phyloP scores from a whole-genome alignment of 2,888 invertebrate genomes.

The Parelbella ahira region DNA sequence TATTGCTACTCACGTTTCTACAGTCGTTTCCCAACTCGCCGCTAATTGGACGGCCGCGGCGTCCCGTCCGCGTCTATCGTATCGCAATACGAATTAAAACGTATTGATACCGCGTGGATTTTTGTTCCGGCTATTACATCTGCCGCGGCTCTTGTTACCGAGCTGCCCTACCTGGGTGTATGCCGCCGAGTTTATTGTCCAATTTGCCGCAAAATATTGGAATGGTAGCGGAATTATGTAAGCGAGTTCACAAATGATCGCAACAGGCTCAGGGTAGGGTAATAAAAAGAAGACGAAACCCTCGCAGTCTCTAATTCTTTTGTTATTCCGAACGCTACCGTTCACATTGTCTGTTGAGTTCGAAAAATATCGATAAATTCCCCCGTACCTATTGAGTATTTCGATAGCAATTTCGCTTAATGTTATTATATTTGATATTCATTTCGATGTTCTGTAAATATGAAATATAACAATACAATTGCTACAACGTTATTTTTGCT shows the following conservation, averaged over 20 bases:
- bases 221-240: constrained; percentile 8
- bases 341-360: constrained; percentile 8
- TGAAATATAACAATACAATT: no score
- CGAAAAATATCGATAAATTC: constrained; percentile 15
- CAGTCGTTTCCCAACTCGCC: constrained; percentile 26
- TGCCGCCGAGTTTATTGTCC: constrained; percentile 7
- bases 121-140: constrained; percentile 27
- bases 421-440: constrained; percentile 1
- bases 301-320: constrained; percentile 13
- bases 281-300: constrained; percentile 11
- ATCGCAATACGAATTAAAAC: constrained; percentile 31
- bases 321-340: constrained; percentile 13
- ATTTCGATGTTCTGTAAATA: not conserved
- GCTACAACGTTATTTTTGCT: no score
- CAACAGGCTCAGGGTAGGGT: constrained; percentile 1
- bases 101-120: constrained; percentile 42
- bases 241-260: constrained; percentile 13
- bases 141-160: constrained; percentile 9
- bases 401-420: constrained; percentile 1
- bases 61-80: constrained; percentile 31
- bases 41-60: constrained; percentile 50
- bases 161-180: not conserved
- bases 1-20: constrained; percentile 32
- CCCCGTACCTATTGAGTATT: no score
- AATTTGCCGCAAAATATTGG: constrained; percentile 7